phyloP scores from a whole-genome alignment of 1,140 invertebrate species.

The Lethocerus indicus region DNA sequence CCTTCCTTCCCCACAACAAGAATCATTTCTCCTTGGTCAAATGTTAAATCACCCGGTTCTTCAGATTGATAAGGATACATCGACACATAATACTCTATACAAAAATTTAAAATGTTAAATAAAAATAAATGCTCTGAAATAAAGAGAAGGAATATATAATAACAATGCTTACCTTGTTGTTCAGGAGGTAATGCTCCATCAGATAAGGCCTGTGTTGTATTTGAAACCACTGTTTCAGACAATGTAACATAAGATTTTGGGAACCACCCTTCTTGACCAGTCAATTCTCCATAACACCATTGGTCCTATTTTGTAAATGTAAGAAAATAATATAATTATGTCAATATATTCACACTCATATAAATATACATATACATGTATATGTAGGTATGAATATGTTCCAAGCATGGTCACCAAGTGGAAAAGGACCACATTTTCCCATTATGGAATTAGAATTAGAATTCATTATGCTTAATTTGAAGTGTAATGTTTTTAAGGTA shows the following conservation, averaged over 20 bases:
- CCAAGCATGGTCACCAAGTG: no score
- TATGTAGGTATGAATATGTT: no score
- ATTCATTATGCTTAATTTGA: no score
- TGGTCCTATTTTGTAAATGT: no score
- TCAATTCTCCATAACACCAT: constrained; percentile 48
- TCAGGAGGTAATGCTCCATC: not conserved
- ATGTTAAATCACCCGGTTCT: constrained; percentile 81
- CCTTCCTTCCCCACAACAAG: constrained; percentile 76
- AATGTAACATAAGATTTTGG: constrained; percentile 51
- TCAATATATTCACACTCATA: no score
- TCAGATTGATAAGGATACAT: constrained; percentile 69
- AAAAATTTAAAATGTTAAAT: not conserved
- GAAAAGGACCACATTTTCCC: no score
- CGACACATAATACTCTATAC: constrained; percentile 61
- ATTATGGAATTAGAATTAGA: no score
- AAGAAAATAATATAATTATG: no score
- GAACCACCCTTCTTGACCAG: constrained; percentile 43
- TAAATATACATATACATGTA: no score
- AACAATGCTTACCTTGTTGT: no score
- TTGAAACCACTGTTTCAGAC: constrained; percentile 13
- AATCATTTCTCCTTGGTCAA: constrained; percentile 81
- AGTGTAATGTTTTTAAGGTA: no score
- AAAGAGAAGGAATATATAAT: no score
- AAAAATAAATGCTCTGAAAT: not conserved
- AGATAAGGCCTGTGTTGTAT: constrained; percentile 11